These are phyloP conservation scores for Drosophila austrosaltans DNA, from an alignment of 2,888 invertebrate genomes.

Conservation along the genomic window DNA sequence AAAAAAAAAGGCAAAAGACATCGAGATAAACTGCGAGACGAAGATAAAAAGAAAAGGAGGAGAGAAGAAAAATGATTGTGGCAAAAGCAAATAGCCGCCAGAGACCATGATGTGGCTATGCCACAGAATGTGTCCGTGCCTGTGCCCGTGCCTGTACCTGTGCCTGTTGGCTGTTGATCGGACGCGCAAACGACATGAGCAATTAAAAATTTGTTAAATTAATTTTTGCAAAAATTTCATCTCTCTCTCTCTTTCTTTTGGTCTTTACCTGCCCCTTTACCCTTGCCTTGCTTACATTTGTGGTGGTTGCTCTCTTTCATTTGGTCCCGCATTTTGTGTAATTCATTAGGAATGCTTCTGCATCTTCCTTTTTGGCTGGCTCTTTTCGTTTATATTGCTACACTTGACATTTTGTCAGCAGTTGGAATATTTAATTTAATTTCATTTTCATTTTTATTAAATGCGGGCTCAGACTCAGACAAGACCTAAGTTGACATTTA, in stretches of 20 bases:
- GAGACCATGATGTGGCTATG: conserved; percentile 3
- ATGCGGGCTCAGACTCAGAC: conserved; percentile 62
- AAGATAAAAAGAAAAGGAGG: conserved; percentile 21
- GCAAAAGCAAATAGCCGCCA: conserved; percentile 66
- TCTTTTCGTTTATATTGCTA: conserved; percentile 69
- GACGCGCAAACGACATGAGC: conserved; percentile 71
- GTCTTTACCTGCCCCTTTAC: not conserved
- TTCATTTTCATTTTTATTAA: conserved; percentile 77
- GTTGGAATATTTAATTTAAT: conserved; percentile 69
- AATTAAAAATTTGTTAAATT: conserved; percentile 69
- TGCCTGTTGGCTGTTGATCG: conserved; percentile 62
- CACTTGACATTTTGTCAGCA: conserved; percentile 79
- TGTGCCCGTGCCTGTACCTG: no score
- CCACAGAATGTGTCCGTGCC: not conserved
- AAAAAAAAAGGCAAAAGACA: conserved; percentile 31
- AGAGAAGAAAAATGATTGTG: conserved; percentile 32
- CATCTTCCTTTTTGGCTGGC: conserved; percentile 51
- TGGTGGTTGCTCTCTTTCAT: not conserved
- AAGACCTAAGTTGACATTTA: conserved; percentile 75
- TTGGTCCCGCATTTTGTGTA: conserved; percentile 71
- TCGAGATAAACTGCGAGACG: conserved; percentile 19
- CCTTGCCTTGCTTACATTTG: not conserved
- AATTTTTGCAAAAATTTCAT: conserved; percentile 51
- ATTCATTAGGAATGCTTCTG: conserved; percentile 73
- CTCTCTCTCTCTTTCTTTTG: conserved; percentile 15